Base-by-base conservation (phyloP, 2,888 invertebrate species). In the Plagodis dolabraria region DNA sequence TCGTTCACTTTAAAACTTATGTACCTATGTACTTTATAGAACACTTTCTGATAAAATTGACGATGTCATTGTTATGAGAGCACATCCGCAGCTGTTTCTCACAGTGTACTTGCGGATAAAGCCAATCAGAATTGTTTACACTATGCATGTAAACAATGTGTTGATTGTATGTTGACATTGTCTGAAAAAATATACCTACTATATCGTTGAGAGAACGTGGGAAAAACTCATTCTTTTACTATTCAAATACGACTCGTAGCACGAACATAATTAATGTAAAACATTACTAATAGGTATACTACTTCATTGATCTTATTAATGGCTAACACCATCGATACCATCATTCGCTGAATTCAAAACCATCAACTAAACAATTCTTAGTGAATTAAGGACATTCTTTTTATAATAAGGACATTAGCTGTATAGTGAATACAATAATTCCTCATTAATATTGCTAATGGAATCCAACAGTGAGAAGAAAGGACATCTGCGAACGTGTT, bases 41-140 rank as follows among this genome's bases (percentile, higher is more conserved):
- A 38, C 38, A 7, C 9, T 38, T 38, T 38, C 38, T 38, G 38
- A 38, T 12, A 43, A 63, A n/a, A 64, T 57, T 64, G 11, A 12
- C 47, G 33, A 63, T 47, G 47, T 53, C 62, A 72, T 71, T 80
- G 77, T 79, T 79, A 70, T 79, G 79, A 75, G 77, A 80, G 69
- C 61, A 53, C 47, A 53, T 47, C 65, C 49, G 54, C 47, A 48
- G 59, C 46, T 63, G 64, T 48, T 72, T 68, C 72, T 68, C 70
- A 74, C 65, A 65, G 67, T 68, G 65, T 59, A 58, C 53, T 36
- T 50, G 50, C 57, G 38, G 57, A 52, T 54, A 54, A 65, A 60
- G 51, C 74, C 77, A 76, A 74, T 71, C 52, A 62, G 66, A 65
- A 53, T 63, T 71, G 70, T 72, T 69, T 65, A 57, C 54, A 47